These are phyloP conservation scores for Allolobophora icterica DNA, from an alignment of 2,888 invertebrate species.

Conservation along the genomic window DNA sequence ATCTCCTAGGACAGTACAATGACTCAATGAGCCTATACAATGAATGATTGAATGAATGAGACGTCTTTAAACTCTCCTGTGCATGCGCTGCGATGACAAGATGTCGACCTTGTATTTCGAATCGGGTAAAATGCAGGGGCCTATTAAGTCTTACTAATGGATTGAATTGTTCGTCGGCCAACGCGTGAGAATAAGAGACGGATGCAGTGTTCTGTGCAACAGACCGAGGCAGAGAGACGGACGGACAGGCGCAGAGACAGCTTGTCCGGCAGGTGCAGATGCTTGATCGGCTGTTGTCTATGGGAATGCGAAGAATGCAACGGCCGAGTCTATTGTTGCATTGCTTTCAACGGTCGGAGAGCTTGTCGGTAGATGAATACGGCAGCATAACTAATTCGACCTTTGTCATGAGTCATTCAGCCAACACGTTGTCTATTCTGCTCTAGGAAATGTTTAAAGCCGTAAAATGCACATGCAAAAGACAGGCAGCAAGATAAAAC, in stretches of 20 bases:
- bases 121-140: not conserved
- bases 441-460: not conserved
- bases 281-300: not conserved
- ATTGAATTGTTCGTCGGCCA: not conserved
- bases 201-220: not conserved
- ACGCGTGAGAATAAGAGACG: not conserved
- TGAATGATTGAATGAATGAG: no score
- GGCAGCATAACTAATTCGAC: not conserved
- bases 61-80: no score
- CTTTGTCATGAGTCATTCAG: not conserved
- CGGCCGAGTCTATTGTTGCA: not conserved
- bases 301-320: not conserved
- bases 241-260: not conserved
- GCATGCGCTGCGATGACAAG: not conserved
- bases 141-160: no score
- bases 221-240: not conserved
- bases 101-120: not conserved
- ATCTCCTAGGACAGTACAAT: no score
- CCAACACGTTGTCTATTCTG: not conserved
- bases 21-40: no score
- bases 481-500: not conserved
- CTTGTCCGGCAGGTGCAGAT: not conserved
- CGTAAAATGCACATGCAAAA: not conserved
- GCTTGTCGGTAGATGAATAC: no score
- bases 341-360: not conserved